A percentile compares a stretch with the other conserved stretches of the same genome.
Evolutionary conservation across 2,888 invertebrate genomes (phyloP).

Genomic region (Nephrotoma appendiculata): DNA sequence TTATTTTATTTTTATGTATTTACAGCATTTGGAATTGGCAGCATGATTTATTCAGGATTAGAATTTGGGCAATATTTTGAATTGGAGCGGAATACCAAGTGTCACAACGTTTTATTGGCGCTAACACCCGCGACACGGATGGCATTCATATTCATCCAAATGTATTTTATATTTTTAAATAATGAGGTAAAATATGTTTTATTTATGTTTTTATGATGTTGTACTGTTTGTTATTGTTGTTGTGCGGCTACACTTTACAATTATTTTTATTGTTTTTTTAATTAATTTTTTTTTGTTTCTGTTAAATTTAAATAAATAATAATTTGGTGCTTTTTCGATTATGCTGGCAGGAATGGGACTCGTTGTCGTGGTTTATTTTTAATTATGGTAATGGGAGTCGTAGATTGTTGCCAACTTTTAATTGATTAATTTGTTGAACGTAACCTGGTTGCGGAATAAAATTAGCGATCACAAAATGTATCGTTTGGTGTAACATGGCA

Average conservation of each 20-base stretch:
- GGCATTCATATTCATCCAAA: conserved; percentile 93
- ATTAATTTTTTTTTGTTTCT: not conserved
- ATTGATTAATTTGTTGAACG: not conserved
- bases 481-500: too few relatives aligned
- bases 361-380: not conserved
- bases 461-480: too few relatives aligned
- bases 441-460: too few relatives aligned
- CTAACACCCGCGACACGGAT: conserved; percentile 83
- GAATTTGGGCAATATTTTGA: conserved; percentile 95
- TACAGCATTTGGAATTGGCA: conserved; percentile 88
- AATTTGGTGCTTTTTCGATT: not conserved
- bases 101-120: conserved; percentile 80
- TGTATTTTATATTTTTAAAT: conserved; percentile 96
- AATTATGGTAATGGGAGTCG: not conserved
- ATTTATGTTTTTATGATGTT: not conserved
- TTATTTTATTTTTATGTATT: conserved; percentile 13
- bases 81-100: conserved; percentile 74
- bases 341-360: not conserved
- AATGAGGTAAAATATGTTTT: conserved; percentile 58
- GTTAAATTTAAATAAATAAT: not conserved
- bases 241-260: not conserved
- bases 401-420: not conserved
- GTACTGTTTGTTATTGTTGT: not conserved
- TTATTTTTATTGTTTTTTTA: not conserved
- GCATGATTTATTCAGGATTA: conserved; percentile 92